Conservation (phyloP, 1,140 invertebrate genomes). For the Drosophila sp. region DNA sequence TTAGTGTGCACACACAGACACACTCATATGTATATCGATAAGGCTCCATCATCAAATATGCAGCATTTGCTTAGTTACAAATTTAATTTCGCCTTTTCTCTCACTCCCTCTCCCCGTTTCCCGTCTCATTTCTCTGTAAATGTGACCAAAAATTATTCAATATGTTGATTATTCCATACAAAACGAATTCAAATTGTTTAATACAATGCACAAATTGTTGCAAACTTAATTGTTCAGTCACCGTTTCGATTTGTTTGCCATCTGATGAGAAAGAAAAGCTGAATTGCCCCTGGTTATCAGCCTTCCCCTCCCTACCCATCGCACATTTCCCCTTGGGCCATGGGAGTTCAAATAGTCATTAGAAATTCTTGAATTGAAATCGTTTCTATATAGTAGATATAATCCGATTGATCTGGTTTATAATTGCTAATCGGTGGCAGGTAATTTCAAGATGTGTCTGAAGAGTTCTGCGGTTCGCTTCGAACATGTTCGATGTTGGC, state of each 20-base stretch:
- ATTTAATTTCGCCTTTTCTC: conserved; percentile 59
- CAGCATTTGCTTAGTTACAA: conserved; percentile 77
- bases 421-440: too few species aligned
- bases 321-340: too few species aligned
- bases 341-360: too few species aligned
- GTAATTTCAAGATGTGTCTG: too few species aligned
- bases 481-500: conserved; percentile 17
- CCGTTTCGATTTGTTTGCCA: conserved; percentile 7
- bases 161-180: conserved; percentile 1
- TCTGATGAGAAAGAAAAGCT: background rate
- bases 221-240: conserved; percentile 9
- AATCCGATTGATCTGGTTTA: too few species aligned
- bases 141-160: conserved; percentile 12
- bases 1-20: conserved; percentile 63
- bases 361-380: too few species aligned
- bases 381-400: too few species aligned
- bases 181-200: conserved; percentile 8
- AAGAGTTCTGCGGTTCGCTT: background rate
- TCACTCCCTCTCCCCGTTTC: too few species aligned
- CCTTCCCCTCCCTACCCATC: too few species aligned
- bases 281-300: background rate
- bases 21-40: conserved; percentile 52
- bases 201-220: conserved; percentile 13
- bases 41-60: conserved; percentile 74
- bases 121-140: background rate